Evolutionary conservation across 2,888 invertebrate genomes (phyloP), one percentile per base, ranked within the genome.

Genomic region (Pyrgus malvae): DNA sequence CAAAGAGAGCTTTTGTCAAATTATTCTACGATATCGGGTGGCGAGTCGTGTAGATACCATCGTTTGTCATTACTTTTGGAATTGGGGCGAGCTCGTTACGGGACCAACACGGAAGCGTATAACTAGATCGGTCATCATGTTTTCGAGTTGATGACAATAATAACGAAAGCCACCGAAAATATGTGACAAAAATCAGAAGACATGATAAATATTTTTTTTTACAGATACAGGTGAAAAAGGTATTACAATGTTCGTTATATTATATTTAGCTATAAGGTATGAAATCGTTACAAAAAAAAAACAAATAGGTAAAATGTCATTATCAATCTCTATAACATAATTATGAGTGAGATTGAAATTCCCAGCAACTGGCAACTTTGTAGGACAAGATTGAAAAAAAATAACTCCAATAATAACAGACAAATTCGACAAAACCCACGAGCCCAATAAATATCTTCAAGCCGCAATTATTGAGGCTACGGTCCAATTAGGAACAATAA

Each of bases 41-140:
- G 67, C 60, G 68, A 68, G 61, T 70, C 65, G 65, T 67, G 70
- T 69, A 65, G 67, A 70, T 70, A 73, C 65, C 69, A 69, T 72
- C 70, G 66, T 76, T 73, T 74, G 69, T 74, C 70, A 78, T 72
- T 74, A 70, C 68, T 68, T 70, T 70, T 55, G 53, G 58, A 78
- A 75, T 69, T 66, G 62, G 70, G 61, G 60, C 68, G 58, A 57
- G 63, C 67, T 72, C 64, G 64, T 74, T 53, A 53, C 37, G 38
- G 27, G 29, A 37, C 19, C 16, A 38, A 27, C 44, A 44, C 14
- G 11, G 37, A 44, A 19, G n/a, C 0, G 19, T 38, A 1, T 33
- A 16, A 45, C 45, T 45, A 45, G 44, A 53, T 45, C n/a, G 25
- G 37, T 16, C 37, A 16, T 14, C 21, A 14, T 9, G 9, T 16